Evolutionary conservation across 2,888 invertebrate genomes (phyloP), one percentile per base, ranked within the genome.

Genomic region (Itoplectis maculator): DNA sequence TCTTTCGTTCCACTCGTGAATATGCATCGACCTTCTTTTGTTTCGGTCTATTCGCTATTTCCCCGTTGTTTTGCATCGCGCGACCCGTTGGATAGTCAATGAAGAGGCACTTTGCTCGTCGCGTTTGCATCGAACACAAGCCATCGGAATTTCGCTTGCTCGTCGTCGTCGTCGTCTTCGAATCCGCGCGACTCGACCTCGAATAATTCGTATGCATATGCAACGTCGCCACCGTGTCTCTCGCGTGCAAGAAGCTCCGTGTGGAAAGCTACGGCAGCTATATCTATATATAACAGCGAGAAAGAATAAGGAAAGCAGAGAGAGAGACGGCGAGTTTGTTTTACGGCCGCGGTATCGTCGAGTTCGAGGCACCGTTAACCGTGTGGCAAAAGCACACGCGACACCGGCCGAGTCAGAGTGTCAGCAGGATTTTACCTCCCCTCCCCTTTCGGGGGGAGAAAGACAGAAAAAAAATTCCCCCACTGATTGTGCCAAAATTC

Each of bases 361-460:
- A 79, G 82, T 82, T 82, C 82, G 79, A 82, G 72, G 79, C 68
- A 75, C 82, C 82, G 82, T 82, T 82, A 82, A 29, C 42, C 77
- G 68, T 77, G 82, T 72, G 70, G 75, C 72, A 75, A 75, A 79
- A 82, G 70, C 49, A 72, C 35, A 69, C 40, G 59, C 42, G 56
- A 63, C n/a, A n/a, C 29, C 37, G 56, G 35, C 45, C 45, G 29
- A 72, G 59, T 56, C 20, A 56, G 42, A 61, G 15, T 42, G 45
- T 63, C 40, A 63, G 42, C 13, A 20, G 20, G 15, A 45, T 63
- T 20, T 63, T 63, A 42, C 42, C 45, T 61, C 11, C 15, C 45
- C 42, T 7, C 45, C 7, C 35, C n/a, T n/a, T n/a, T n/a, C n/a
- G n/a, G n/a, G n/a, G n/a, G n/a, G n/a, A n/a, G n/a, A n/a, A n/a